Evolutionary conservation across 2,113 vertebrate species (phyloP), one percentile per base, ranked within the genome.

Genomic region (Triplophysa tibetana): DNA sequence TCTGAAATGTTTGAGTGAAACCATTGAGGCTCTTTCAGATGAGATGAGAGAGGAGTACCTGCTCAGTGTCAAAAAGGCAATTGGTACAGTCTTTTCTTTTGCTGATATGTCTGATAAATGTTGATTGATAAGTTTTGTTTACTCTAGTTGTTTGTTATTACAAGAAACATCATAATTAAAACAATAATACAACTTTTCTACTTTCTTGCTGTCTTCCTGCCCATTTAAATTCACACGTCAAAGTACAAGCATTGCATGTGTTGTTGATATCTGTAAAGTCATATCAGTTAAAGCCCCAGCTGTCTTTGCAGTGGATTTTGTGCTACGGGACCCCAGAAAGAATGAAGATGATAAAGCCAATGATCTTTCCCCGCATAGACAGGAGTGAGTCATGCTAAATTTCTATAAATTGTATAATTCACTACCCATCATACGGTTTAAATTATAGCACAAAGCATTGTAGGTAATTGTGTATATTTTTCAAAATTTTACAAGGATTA

Each of bases 41-140:
- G 96, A 97, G 85, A 93, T 96, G 70, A 93, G 90, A 82, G 93
- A 96, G 29, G 94, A 96, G 81, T 96, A 97, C 87, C 85, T 95
- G 60, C 79, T 93, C n/a, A 94, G 91, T 84, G 84, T 94, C 52
- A 95, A 94, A 86, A 94, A 92, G 83, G 92, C 94, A 60, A 95
- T 95, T 83, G 91, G 96, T 96, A 94, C 81, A 23, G 33, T 68
- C 16, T 75, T 21, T 14, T 62, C 19, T 70, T 38, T 70, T 50
- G 48, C 48, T 19, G 10, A 54, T 70, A 1, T 70, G 17, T 3
- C 5, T 38, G 45, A 50, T 50, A 50, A 12, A 50, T 24, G 24
- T 24, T 24, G 29, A 4, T 13, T 4, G 48, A 50, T 50, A 50
- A 2, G 16, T 50, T 2, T 50, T 50, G 8, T 17, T 24, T 45